Percentiles rank a stretch among this genome's conserved stretches.
Conservation (phyloP, 2,888 invertebrate species). For the Pristionchus japonicus region DNA sequence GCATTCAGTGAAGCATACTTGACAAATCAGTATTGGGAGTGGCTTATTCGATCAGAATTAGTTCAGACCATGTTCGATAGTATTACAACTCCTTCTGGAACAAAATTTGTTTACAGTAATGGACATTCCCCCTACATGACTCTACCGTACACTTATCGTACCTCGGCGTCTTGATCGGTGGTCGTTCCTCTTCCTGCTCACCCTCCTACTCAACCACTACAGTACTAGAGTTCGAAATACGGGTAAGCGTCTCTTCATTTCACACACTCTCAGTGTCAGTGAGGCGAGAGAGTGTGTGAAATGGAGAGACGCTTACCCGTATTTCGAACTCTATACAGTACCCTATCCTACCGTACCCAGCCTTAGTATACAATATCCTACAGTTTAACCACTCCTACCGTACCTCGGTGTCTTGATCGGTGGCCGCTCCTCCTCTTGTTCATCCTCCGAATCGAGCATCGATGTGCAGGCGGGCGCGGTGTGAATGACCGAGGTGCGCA, state of each 20-base stretch:
- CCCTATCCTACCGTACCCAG: not conserved
- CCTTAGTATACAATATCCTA: not conserved
- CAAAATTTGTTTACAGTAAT: no score
- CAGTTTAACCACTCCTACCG: not conserved
- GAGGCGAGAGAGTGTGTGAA: no score
- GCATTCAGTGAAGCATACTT: not conserved
- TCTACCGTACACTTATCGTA: not conserved
- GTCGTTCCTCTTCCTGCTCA: constrained; percentile 55
- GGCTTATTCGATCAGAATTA: no score
- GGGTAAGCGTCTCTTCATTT: no score
- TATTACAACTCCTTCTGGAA: no score
- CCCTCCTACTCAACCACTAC: constrained; percentile 68
- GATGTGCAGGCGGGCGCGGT: constrained; percentile 72
- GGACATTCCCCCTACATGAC: no score
- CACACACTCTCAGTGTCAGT: no score
- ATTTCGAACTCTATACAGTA: no score
- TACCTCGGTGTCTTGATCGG: constrained; percentile 51
- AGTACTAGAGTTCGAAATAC: no score
- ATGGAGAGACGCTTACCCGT: no score
- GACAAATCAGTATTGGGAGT: no score
- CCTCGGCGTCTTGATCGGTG: constrained; percentile 51
- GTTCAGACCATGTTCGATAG: no score
- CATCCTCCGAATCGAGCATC: constrained; percentile 66
- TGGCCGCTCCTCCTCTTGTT: constrained; percentile 53
- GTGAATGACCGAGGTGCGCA: constrained; percentile 72